These are phyloP conservation scores for Helobdella robusta DNA, from an alignment of 2,888 invertebrate genomes.

Conservation along the genomic window DNA sequence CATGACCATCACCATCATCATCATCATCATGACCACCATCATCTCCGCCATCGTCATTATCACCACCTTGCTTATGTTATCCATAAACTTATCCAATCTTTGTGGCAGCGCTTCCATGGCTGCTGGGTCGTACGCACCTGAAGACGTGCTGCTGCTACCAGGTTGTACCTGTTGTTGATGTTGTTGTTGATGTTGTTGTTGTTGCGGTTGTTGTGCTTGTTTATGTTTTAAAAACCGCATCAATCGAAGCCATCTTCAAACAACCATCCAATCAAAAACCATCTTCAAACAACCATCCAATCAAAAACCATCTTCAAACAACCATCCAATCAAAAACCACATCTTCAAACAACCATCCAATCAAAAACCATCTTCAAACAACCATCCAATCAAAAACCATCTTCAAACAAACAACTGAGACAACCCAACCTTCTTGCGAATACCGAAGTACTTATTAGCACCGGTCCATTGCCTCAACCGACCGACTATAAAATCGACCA, in stretches of 20 bases:
- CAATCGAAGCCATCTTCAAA: too few species aligned
- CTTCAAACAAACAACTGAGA: too few species aligned
- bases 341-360: too few species aligned
- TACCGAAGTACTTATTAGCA: neutral
- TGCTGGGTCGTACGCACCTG: neutral
- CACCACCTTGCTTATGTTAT: constrained; percentile 44
- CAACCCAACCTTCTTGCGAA: constrained; percentile 10
- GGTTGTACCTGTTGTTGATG: neutral
- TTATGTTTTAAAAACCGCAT: too few species aligned
- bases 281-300: neutral
- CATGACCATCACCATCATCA: too few species aligned
- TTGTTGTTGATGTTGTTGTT: too few species aligned
- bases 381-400: too few species aligned
- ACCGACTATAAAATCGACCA: constrained; percentile 42
- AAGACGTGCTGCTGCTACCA: neutral
- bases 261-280: neutral
- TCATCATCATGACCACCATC: too few species aligned
- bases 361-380: too few species aligned
- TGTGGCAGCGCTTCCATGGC: constrained; percentile 43
- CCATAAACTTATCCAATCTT: constrained; percentile 46
- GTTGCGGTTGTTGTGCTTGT: too few species aligned
- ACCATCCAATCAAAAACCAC: too few species aligned
- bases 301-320: neutral
- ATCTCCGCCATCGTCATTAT: too few species aligned
- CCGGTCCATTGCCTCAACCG: constrained; percentile 38